Base-by-base conservation (phyloP, 2,113 vertebrate species). In the Dascyllus trimaculatus region DNA sequence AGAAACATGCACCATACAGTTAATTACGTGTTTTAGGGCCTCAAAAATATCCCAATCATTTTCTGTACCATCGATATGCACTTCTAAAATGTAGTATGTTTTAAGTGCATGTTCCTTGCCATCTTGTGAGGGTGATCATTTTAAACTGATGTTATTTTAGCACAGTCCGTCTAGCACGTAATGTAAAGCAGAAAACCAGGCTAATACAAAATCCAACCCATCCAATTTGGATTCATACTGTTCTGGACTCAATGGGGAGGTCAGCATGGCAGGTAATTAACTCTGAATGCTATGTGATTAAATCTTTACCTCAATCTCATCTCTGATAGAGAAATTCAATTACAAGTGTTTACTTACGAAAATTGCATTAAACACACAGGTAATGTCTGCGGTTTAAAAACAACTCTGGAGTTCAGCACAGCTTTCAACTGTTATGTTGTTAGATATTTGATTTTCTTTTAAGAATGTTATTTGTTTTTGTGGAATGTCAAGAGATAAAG, bases 261-360 rank as follows among this genome's bases (percentile, higher is more conserved):
- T 87, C 77, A 82, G 73, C 48, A 17, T 79, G 80, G 78, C 90
- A 83, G 78, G 80, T 91, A 94, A 94, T 93, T 91, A 93, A 88
- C 87, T 91, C 52, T 70, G 87, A 86, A 88, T 80, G 63, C 78
- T 66, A 54, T 86, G 70, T 88, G 90, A 93, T 94, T 92, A 90
- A 90, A 91, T 79, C 77, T 84, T 69, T 66, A 60, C 76, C 68
- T 56, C 58, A 52, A 86, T 84, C 86, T 91, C 83, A 89, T 89
- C 59, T 68, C 80, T 83, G 82, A 88, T 76, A 73, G 73, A 83
- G 64, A 80, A 86, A 89, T 89, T 92, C 63, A 91, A 90, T 92
- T 72, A 85, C 32, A 67, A 57, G 72, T 75, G 85, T 90, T 91
- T 88, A 87, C 83, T 84, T 84, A 72, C 40, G 78, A 77, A 88